Percentiles rank a stretch among this genome's conserved stretches.
These are phyloP conservation scores for Aptenodytes patagonicus DNA, from an alignment of 2,113 vertebrate species.

Conservation along the genomic window DNA sequence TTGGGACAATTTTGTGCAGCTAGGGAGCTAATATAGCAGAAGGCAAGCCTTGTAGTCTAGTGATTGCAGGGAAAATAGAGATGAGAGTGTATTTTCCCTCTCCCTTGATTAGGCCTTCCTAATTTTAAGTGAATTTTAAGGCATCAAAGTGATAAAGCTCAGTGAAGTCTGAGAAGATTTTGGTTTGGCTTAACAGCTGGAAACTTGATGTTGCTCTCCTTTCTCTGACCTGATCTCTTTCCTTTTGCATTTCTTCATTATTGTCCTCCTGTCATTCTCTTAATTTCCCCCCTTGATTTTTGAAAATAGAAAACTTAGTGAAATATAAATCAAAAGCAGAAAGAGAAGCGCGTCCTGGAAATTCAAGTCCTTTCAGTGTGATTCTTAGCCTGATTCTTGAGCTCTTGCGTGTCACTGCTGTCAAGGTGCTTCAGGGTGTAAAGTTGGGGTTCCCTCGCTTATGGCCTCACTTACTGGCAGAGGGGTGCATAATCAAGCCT, in stretches of 20 bases:
- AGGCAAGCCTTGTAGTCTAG: neutral
- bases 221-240: neutral
- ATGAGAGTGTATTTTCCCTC: neutral
- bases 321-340: neutral
- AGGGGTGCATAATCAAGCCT: neutral
- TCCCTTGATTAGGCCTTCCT: neutral
- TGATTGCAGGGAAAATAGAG: neutral
- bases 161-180: neutral
- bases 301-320: neutral
- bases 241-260: neutral
- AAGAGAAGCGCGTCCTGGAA: neutral
- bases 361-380: neutral
- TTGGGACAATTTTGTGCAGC: neutral
- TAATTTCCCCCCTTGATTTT: neutral
- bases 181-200: neutral
- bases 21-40: neutral
- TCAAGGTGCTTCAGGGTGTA: neutral
- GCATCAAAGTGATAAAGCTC: neutral
- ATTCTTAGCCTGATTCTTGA: neutral
- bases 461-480: accelerated
- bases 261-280: neutral
- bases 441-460: neutral
- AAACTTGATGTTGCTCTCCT: neutral
- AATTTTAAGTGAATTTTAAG: neutral
- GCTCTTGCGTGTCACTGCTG: neutral